Evolutionary conservation across 2,888 invertebrate genomes (phyloP).

Genomic region (Athetis lepigone): DNA sequence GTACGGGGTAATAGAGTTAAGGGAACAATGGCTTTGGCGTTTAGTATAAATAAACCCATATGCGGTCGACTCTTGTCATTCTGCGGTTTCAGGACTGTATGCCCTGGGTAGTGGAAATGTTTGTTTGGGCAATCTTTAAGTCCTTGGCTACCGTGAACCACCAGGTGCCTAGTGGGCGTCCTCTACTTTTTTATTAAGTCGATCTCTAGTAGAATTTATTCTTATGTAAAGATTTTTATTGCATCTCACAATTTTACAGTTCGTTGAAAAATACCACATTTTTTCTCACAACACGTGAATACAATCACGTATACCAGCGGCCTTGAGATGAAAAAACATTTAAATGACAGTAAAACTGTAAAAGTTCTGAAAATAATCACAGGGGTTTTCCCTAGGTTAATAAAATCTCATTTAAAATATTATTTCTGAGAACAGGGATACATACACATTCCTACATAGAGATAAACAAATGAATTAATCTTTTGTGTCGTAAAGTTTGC

Average conservation of each 20-base stretch:
- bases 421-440: constrained; percentile 1
- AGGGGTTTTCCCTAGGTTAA: neutral
- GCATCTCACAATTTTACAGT: neutral
- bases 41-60: too few species aligned
- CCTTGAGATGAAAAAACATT: constrained; percentile 3
- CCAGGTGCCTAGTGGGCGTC: too few species aligned
- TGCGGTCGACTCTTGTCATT: too few species aligned
- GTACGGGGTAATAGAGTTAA: too few species aligned
- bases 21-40: too few species aligned
- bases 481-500: constrained; percentile 6
- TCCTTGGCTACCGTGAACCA: too few species aligned
- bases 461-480: constrained; percentile 23
- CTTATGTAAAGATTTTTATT: too few species aligned
- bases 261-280: neutral
- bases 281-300: constrained; percentile 9
- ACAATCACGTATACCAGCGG: neutral
- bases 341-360: neutral
- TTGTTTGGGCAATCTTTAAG: too few species aligned
- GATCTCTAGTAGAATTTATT: too few species aligned
- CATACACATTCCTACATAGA: neutral
- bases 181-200: too few species aligned
- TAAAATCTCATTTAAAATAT: neutral
- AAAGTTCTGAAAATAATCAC: neutral
- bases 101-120: too few species aligned
- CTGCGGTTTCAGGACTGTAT: too few species aligned